Percentiles rank a stretch among this genome's conserved stretches.
Evolutionary conservation across 2,113 vertebrate species (phyloP).

Genomic region (Galemys pyrenaicus): DNA sequence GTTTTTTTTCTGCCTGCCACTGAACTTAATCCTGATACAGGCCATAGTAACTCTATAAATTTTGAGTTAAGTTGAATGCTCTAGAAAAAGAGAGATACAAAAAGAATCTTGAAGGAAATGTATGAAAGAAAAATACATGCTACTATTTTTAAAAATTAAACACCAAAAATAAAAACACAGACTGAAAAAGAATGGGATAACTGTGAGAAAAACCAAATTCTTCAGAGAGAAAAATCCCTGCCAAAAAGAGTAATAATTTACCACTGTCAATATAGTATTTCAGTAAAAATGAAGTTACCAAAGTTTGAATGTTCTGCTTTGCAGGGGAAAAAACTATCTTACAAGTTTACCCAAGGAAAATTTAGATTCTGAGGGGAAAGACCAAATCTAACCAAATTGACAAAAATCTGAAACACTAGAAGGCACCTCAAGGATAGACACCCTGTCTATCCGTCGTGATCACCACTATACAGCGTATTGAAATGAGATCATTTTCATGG

Average conservation of each 20-base stretch:
- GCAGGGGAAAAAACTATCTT: not conserved
- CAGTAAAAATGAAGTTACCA: not conserved
- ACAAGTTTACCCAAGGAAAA: not conserved
- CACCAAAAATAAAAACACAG: conserved; percentile 11
- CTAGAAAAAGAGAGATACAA: not conserved
- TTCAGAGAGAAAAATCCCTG: conserved; percentile 33
- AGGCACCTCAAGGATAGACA: not conserved
- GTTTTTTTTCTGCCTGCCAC: not conserved
- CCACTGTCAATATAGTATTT: not conserved
- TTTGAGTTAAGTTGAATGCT: not conserved
- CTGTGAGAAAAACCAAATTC: not conserved
- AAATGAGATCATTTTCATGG: conserved; percentile 38
- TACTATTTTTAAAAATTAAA: not conserved
- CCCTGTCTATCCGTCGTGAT: not conserved
- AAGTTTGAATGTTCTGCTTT: not conserved
- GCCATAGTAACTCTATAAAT: conserved; percentile 30
- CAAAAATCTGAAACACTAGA: conserved; percentile 27
- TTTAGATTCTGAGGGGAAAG: conserved; percentile 5
- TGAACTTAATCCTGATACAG: not conserved
- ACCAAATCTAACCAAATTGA: conserved; percentile 39
- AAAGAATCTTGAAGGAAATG: conserved; percentile 29
- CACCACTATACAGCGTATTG: not conserved
- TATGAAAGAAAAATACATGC: not conserved
- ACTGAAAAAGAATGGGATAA: not conserved
- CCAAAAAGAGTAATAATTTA: conserved; percentile 26